A percentile compares a stretch with the other conserved stretches of the same genome.
Evolutionary conservation across 1,140 invertebrate species (phyloP).

Genomic region (Ceratosolen fusciceps): DNA sequence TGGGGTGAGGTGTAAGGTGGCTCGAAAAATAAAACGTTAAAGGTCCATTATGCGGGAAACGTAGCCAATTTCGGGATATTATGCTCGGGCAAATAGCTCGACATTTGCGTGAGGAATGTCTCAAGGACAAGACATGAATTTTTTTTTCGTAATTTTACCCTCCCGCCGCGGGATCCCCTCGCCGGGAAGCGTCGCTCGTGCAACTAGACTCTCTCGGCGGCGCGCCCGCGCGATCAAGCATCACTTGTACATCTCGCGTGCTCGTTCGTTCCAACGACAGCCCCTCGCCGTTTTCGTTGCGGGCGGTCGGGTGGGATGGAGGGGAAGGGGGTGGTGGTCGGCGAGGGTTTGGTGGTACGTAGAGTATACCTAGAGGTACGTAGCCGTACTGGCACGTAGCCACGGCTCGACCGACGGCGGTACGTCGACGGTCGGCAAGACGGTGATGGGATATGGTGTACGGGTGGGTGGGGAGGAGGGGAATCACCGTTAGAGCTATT

Average conservation of each 20-base stretch:
- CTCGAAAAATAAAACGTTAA: not conserved
- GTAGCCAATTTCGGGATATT: constrained; percentile 22
- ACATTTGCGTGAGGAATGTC: constrained; percentile 28
- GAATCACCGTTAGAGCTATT: not conserved
- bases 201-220: not conserved
- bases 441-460: too few relatives aligned
- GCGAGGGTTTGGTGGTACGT: too few relatives aligned
- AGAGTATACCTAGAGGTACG: too few relatives aligned
- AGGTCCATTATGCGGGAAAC: not conserved
- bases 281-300: too few relatives aligned
- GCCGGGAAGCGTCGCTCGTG: not conserved
- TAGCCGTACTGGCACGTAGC: constrained; percentile 64
- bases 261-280: not conserved
- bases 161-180: not conserved
- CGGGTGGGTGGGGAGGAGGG: too few relatives aligned
- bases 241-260: constrained; percentile 41
- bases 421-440: constrained; percentile 48
- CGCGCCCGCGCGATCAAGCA: constrained; percentile 20
- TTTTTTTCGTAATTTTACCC: constrained; percentile 29
- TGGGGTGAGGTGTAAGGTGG: too few relatives aligned
- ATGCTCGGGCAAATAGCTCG: constrained; percentile 19
- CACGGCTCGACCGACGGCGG: constrained; percentile 50
- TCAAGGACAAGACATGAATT: constrained; percentile 34
- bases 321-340: too few relatives aligned
- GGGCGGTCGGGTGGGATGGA: too few relatives aligned